These are phyloP conservation scores for Torymus aiolomorphi DNA, from an alignment of 2,888 invertebrate species.

Conservation along the genomic window DNA sequence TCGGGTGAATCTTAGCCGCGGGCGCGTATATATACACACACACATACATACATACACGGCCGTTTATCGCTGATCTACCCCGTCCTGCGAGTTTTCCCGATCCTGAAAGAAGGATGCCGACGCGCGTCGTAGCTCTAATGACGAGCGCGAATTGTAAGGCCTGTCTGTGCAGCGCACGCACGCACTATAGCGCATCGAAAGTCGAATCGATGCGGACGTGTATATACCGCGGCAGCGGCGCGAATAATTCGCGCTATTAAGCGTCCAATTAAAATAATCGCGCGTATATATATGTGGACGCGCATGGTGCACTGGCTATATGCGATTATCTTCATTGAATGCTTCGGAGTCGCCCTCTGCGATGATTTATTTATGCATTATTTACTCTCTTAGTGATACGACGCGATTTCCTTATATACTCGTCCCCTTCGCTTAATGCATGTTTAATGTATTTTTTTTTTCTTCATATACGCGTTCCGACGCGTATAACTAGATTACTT, in stretches of 20 bases:
- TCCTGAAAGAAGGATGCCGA: conserved; percentile 43
- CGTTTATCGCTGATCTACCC: conserved; percentile 70
- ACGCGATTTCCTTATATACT: neutral
- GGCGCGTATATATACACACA: conserved; percentile 65
- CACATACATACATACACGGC: too few relatives aligned
- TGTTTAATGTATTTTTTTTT: conserved; percentile 39
- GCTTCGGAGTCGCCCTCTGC: conserved; percentile 1
- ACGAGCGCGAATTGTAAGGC: conserved; percentile 37
- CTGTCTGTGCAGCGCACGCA: neutral
- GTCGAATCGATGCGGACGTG: conserved; percentile 48
- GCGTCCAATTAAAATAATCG: conserved; percentile 55
- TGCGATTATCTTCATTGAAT: conserved; percentile 36
- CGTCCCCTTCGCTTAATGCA: conserved; percentile 3
- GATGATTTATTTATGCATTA: conserved; percentile 54
- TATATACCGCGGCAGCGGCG: conserved; percentile 41
- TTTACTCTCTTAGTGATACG: conserved; percentile 47
- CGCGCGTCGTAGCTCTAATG: conserved; percentile 22
- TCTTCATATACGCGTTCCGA: conserved; percentile 15
- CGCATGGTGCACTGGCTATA: neutral
- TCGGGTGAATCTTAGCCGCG: conserved; percentile 60
- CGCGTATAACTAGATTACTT: conserved; percentile 31
- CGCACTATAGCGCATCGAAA: conserved; percentile 2
- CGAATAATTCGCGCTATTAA: conserved; percentile 51
- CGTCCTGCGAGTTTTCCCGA: conserved; percentile 67
- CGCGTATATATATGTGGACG: conserved; percentile 1